Base-by-base conservation (phyloP, 2,888 invertebrate species). In the Nemapogon koenigi region DNA sequence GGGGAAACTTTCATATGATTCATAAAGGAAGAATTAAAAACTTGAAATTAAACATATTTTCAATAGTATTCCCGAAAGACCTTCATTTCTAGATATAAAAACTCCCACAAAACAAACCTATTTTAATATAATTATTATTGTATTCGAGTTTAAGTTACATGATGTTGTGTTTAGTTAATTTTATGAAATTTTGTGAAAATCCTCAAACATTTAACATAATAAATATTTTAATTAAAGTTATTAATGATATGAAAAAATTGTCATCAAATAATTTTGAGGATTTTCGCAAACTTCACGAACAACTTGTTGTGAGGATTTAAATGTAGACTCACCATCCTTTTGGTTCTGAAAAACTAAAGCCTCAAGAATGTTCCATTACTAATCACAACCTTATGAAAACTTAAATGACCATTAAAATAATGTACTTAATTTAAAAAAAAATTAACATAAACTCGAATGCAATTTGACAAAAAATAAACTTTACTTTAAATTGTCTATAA, bases 241-340 rank as follows among this genome's bases (percentile, higher is more conserved):
- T n/a, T n/a, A n/a, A n/a, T n/a, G n/a, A n/a, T n/a, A n/a, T n/a
- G n/a, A n/a, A n/a, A n/a, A n/a, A n/a, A n/a, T n/a, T n/a, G n/a
- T n/a, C n/a, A n/a, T n/a, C n/a, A n/a, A n/a, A n/a, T n/a, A n/a
- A n/a, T n/a, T n/a, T n/a, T n/a, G 22, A 59, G 64, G 68, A 60
- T 58, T 51, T 64, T 67, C 63, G 60, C 55, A 49, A 46, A 57
- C 56, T 53, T 61, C 59, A 55, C 58, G 54, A 64, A 73, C 66
- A 68, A 27, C 63, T 63, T 62, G n/a, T 61, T 65, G 73, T 59
- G 70, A 67, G 71, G 50, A 44, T 48, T 57, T 47, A 49, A 16
- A 29, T 46, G 46, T 36, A 45, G 54, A 78, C 78, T 78, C 73
- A 78, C 78, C 76, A 67, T 75, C 75, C 76, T 51, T 52, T 53